Conservation (phyloP, 2,113 vertebrate genomes). For the Australoheros scitulus region DNA sequence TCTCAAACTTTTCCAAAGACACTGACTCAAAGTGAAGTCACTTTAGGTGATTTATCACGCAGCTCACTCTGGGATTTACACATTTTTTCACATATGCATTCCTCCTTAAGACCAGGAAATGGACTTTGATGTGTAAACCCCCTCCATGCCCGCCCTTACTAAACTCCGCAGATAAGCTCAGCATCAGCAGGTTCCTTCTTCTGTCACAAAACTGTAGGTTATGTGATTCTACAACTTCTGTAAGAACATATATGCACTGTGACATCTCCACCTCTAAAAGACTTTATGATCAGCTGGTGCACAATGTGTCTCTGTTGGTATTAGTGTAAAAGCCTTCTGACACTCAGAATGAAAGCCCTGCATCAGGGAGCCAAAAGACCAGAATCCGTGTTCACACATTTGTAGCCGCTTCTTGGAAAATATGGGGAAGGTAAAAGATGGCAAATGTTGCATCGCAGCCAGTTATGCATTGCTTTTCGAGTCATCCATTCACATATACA, state of each 20-base stretch:
- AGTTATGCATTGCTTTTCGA: not conserved
- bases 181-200: not conserved
- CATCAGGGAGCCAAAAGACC: not conserved
- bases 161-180: not conserved
- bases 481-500: not conserved
- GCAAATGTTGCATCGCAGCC: not conserved
- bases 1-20: not conserved
- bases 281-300: not conserved
- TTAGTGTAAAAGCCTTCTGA: not conserved
- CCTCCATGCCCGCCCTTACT: not conserved
- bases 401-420: not conserved
- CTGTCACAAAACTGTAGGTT: not conserved
- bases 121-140: not conserved
- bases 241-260: not conserved
- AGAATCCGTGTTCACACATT: not conserved
- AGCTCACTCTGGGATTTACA: slow-evolving; percentile 5
- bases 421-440: not conserved
- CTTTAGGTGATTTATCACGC: not conserved
- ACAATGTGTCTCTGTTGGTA: not conserved
- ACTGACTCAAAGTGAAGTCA: slow-evolving; percentile 2
- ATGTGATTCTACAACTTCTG: not conserved
- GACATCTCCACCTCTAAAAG: not conserved
- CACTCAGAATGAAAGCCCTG: not conserved
- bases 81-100: not conserved
- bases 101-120: not conserved